Evolutionary conservation across 2,797 vertebrate genomes (phyloP).

Genomic region (Typhlichthys subterraneus): DNA sequence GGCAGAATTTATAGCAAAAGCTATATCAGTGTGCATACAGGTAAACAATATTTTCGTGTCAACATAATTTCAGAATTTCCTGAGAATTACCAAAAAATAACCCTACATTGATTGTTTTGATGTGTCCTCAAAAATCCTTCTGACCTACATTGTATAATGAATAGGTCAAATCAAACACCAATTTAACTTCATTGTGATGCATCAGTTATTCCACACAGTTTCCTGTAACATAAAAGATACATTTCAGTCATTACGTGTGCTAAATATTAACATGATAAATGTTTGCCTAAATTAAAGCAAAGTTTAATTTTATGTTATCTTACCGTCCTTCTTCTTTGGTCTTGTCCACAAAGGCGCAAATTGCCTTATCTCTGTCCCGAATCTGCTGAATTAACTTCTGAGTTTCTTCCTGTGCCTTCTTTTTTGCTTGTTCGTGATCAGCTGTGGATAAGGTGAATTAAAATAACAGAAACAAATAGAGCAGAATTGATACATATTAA

Average conservation of each 20-base stretch:
- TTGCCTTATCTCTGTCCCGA: conserved; percentile 61
- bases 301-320: conserved; percentile 21
- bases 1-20: no score
- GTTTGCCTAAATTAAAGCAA: background rate
- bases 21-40: no score
- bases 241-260: background rate
- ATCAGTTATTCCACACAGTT: conserved; percentile 46
- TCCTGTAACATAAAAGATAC: conserved; percentile 52
- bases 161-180: background rate
- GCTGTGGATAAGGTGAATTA: conserved; percentile 42
- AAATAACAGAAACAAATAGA: background rate
- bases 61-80: no score
- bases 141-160: background rate
- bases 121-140: no score
- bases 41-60: no score
- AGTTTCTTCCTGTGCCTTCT: conserved; percentile 44
- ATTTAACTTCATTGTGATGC: conserved; percentile 23
- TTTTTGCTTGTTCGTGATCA: conserved; percentile 35
- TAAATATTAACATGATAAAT: no score
- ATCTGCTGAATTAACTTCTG: conserved; percentile 60
- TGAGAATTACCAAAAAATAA: no score
- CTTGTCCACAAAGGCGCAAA: conserved; percentile 71
- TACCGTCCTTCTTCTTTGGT: conserved; percentile 62
- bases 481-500: no score
- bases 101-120: no score